Conservation (phyloP, 2,113 vertebrate species). For the Tachycineta bicolor region DNA sequence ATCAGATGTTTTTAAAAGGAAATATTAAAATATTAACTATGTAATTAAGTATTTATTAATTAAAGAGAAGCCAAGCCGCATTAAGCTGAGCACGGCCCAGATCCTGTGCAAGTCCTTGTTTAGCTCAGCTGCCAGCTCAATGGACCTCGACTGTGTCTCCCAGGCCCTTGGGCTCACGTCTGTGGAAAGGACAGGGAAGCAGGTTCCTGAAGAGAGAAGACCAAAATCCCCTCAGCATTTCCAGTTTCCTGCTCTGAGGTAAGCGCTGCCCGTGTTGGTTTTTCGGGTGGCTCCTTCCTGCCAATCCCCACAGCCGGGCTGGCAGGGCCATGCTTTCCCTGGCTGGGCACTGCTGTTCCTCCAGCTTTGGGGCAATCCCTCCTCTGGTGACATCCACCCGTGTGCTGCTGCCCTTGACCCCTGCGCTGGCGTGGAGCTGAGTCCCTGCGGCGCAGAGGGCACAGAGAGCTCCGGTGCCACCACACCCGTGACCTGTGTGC, state of each 20-base stretch:
- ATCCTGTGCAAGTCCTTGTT: neutral
- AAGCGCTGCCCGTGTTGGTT: neutral
- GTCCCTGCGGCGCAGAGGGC: neutral
- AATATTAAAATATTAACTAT: constrained; percentile 64
- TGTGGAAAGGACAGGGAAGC: rapidly evolving
- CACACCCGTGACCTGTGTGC: neutral
- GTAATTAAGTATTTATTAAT: constrained; percentile 68
- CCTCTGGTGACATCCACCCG: neutral
- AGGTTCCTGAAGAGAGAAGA: neutral
- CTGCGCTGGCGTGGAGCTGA: rapidly evolving
- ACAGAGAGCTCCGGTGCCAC: neutral
- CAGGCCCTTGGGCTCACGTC: neutral
- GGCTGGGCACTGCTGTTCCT: neutral
- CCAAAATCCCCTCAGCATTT: neutral
- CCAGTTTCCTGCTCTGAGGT: neutral
- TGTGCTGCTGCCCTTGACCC: rapidly evolving
- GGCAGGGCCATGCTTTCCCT: neutral
- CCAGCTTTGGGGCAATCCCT: neutral
- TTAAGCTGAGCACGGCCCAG: constrained; percentile 13
- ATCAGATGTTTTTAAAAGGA: constrained; percentile 40
- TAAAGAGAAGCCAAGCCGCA: neutral
- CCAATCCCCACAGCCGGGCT: neutral
- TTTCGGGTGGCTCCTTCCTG: neutral
- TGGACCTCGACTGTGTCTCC: neutral
- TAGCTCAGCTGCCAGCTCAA: neutral